These are phyloP conservation scores for Portevinia maculata DNA, from an alignment of 2,888 invertebrate species.

Conservation along the genomic window DNA sequence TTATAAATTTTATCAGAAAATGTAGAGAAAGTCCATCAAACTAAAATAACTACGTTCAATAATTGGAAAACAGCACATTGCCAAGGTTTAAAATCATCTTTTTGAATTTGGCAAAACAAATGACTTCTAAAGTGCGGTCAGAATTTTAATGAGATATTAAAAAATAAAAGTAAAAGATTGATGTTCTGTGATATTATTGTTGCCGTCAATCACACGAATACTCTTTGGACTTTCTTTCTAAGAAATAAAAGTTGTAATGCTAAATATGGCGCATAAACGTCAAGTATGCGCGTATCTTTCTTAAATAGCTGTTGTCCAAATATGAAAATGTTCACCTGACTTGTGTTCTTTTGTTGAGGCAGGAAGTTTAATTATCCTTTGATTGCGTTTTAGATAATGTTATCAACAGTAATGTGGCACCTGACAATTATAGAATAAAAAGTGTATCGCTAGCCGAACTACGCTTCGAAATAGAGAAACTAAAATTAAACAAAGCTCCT, in stretches of 20 bases:
- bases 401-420: too few relatives aligned
- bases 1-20: too few relatives aligned
- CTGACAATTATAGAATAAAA: too few relatives aligned
- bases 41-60: too few relatives aligned
- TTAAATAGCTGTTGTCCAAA: constrained; percentile 5
- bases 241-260: neutral
- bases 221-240: constrained; percentile 13
- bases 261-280: constrained; percentile 7
- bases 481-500: too few relatives aligned
- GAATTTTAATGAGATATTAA: constrained; percentile 17
- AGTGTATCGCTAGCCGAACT: too few relatives aligned
- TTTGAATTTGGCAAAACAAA: neutral
- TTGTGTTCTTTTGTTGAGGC: constrained; percentile 25
- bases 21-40: too few relatives aligned
- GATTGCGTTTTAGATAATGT: neutral
- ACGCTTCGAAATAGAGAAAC: too few relatives aligned
- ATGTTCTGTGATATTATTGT: constrained; percentile 3
- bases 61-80: neutral
- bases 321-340: constrained; percentile 4
- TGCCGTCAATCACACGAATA: neutral
- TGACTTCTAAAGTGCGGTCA: neutral
- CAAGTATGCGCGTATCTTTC: neutral
- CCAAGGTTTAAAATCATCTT: constrained; percentile 22
- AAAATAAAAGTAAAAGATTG: constrained; percentile 1
- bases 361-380: constrained; percentile 8